Evolutionary conservation across 2,888 invertebrate genomes (phyloP).

Genomic region (Monopis laevigella): DNA sequence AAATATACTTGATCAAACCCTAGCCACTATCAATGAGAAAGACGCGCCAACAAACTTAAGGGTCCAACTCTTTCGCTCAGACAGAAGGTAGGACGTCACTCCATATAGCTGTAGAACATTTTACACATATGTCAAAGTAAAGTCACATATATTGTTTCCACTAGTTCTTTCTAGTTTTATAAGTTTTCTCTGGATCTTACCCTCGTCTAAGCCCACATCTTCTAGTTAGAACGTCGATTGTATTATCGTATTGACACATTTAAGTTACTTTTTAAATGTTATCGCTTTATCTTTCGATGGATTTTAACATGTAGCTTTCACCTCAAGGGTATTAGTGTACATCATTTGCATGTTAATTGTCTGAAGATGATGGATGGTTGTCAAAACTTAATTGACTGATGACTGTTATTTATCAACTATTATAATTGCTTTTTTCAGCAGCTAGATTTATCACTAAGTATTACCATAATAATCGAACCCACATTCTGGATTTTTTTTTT

Average conservation of each 20-base stretch:
- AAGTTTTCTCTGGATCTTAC: no score
- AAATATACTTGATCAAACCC: no score
- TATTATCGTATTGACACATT: constrained; percentile 35
- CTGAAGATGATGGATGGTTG: constrained; percentile 1
- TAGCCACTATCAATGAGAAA: background rate
- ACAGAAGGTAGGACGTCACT: no score
- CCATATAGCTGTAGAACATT: no score
- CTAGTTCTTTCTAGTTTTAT: no score
- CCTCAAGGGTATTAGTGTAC: background rate
- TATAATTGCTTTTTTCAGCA: constrained; percentile 1
- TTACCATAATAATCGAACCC: no score
- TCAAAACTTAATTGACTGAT: background rate
- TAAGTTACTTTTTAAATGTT: constrained; percentile 28
- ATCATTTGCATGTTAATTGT: constrained; percentile 6
- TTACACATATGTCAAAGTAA: no score
- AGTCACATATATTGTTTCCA: no score
- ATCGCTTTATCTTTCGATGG: background rate
- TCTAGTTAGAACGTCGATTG: background rate
- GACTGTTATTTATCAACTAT: background rate
- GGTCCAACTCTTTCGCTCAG: no score
- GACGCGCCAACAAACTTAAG: no score
- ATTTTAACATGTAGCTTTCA: background rate
- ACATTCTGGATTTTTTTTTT: no score
- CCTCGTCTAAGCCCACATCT: background rate
- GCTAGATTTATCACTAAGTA: background rate